A percentile compares a stretch with the other conserved stretches of the same genome.
phyloP scores from a whole-genome alignment of 1,140 invertebrate genomes.

The Lasioglossum albipes region DNA sequence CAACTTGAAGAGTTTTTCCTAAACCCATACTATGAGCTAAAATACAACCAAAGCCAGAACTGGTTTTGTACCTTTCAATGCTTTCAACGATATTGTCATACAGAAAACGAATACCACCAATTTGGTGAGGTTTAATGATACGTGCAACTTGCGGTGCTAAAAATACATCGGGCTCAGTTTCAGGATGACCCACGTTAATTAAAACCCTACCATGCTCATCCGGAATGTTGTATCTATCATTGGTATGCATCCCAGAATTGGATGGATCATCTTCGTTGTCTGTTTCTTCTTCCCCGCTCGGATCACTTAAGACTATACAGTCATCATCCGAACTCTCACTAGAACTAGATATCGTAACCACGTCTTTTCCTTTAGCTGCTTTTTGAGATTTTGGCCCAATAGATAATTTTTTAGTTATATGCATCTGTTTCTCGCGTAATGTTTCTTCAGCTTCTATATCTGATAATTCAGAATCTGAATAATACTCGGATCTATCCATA shows the following conservation, averaged over 20 bases:
- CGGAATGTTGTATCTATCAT: slow-evolving; percentile 94
- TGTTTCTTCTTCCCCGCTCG: slow-evolving; percentile 82
- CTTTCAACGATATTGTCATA: slow-evolving; percentile 98
- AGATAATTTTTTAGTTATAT: slow-evolving; percentile 67
- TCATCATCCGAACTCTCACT: slow-evolving; percentile 87
- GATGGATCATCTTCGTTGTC: slow-evolving; percentile 84
- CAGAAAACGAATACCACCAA: slow-evolving; percentile 96
- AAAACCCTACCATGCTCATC: slow-evolving; percentile 95
- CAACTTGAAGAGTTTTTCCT: slow-evolving; percentile 98
- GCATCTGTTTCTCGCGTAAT: slow-evolving; percentile 72
- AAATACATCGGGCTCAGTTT: slow-evolving; percentile 95
- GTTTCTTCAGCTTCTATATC: slow-evolving; percentile 75
- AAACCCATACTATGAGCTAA: slow-evolving; percentile 99
- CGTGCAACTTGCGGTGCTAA: slow-evolving; percentile 95
- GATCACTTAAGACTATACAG: slow-evolving; percentile 89
- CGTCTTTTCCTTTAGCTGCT: slow-evolving; percentile 78
- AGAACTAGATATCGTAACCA: slow-evolving; percentile 84
- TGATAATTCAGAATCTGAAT: slow-evolving; percentile 76
- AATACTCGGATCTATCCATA: slow-evolving; percentile 73
- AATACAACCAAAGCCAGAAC: slow-evolving; percentile 97
- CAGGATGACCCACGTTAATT: slow-evolving; percentile 97
- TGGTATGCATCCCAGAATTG: slow-evolving; percentile 90
- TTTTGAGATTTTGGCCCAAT: slow-evolving; percentile 72
- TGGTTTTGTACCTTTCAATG: slow-evolving; percentile 91
- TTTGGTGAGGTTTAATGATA: slow-evolving; percentile 97